A percentile compares a stretch with the other conserved stretches of the same genome.
These are phyloP conservation scores for Acropora tenuis DNA, from an alignment of 64 coral and sea anemone species.

Conservation along the genomic window DNA sequence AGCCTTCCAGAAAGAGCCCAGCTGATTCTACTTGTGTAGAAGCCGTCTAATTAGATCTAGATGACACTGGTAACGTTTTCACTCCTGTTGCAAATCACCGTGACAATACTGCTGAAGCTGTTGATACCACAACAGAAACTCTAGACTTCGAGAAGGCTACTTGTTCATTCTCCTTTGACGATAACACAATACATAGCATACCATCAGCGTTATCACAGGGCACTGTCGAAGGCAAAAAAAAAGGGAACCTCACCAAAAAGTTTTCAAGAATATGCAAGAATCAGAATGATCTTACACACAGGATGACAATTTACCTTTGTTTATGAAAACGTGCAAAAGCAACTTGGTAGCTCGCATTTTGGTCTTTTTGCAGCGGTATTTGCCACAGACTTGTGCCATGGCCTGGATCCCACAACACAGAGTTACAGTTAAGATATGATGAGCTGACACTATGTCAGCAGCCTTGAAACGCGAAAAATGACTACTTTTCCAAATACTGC, in stretches of 20 bases:
- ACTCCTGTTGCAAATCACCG: not conserved
- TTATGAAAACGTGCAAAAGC: slow-evolving; percentile 14
- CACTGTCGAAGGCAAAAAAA: too few species aligned
- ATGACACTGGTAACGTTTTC: not conserved
- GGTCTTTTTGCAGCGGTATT: slow-evolving; percentile 42
- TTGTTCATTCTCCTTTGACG: not conserved
- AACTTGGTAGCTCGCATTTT: not conserved
- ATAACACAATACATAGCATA: not conserved
- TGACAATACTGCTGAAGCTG: not conserved
- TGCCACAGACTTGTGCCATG: slow-evolving; percentile 67
- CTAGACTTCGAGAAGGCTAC: not conserved
- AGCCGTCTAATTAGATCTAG: not conserved
- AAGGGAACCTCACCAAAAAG: too few species aligned
- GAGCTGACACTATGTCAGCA: slow-evolving; percentile 41
- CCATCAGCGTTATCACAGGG: not conserved
- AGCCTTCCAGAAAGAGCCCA: not conserved
- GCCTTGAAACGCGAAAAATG: slow-evolving; percentile 35
- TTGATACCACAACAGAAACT: not conserved
- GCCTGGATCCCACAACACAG: slow-evolving; percentile 45
- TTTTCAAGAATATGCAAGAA: too few species aligned
- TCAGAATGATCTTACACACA: not conserved
- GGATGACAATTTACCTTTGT: not conserved
- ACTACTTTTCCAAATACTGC: slow-evolving; percentile 52
- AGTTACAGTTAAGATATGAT: slow-evolving; percentile 60
- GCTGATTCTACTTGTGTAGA: not conserved